These are phyloP conservation scores for Andrena praecox DNA, from an alignment of 2,888 invertebrate species.

Conservation along the genomic window DNA sequence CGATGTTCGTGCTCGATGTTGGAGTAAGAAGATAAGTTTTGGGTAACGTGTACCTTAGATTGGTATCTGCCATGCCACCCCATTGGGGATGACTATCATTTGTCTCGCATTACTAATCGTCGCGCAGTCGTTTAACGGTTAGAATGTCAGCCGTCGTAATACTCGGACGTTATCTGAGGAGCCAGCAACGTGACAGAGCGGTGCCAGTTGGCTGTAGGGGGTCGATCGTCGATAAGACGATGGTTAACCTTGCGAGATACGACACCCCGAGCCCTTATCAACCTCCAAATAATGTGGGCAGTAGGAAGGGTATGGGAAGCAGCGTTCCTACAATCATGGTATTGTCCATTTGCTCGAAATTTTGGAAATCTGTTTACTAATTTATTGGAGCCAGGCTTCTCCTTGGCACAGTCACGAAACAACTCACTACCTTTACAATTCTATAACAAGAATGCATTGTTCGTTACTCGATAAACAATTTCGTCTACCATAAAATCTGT, in stretches of 20 bases:
- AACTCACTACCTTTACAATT: too few species aligned
- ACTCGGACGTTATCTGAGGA: slow-evolving; percentile 56
- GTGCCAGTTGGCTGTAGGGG: slow-evolving; percentile 46
- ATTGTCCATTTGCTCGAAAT: neutral
- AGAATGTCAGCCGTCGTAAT: slow-evolving; percentile 67
- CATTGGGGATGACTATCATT: slow-evolving; percentile 47
- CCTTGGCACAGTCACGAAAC: too few species aligned
- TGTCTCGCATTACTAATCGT: slow-evolving; percentile 69
- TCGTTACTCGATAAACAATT: too few species aligned
- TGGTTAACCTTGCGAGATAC: slow-evolving; percentile 48
- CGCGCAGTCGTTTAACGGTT: slow-evolving; percentile 67
- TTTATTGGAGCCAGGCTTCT: neutral
- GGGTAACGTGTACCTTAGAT: slow-evolving; percentile 20
- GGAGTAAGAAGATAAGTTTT: neutral
- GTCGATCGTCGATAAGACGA: slow-evolving; percentile 65
- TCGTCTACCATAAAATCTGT: too few species aligned
- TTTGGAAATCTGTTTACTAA: neutral
- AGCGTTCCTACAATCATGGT: neutral
- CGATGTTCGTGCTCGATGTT: neutral
- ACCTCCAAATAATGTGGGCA: slow-evolving; percentile 4
- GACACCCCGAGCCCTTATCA: slow-evolving; percentile 46
- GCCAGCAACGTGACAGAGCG: slow-evolving; percentile 56
- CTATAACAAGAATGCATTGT: too few species aligned
- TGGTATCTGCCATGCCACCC: slow-evolving; percentile 20
- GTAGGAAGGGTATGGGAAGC: slow-evolving; percentile 2